Evolutionary conservation across 64 coral and sea anemone species (phyloP).

Genomic region (Hydrozoanthus tunicans): DNA sequence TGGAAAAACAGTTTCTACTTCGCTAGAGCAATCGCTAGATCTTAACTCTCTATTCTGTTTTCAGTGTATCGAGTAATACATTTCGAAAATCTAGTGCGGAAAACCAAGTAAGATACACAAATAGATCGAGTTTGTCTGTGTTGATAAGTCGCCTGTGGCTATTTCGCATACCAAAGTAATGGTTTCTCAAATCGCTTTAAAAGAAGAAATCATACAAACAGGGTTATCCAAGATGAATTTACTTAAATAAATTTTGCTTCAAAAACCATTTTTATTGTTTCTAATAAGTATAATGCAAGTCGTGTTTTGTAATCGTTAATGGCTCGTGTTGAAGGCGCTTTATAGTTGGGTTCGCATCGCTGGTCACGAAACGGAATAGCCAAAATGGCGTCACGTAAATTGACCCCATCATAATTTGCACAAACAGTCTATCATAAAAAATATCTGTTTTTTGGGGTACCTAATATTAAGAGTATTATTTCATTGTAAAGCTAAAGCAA

Average conservation of each 20-base stretch:
- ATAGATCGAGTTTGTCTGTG: not conserved
- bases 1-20: not conserved
- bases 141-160: not conserved
- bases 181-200: not conserved
- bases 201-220: not conserved
- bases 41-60: not conserved
- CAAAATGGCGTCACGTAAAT: not conserved
- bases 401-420: not conserved
- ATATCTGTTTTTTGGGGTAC: too few species aligned
- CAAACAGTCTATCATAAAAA: too few species aligned
- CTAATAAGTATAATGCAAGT: not conserved
- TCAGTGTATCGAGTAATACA: not conserved
- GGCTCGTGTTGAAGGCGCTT: not conserved
- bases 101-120: not conserved
- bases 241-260: not conserved
- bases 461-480: too few species aligned
- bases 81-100: not conserved
- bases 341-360: not conserved
- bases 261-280: not conserved
- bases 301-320: not conserved
- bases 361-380: not conserved
- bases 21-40: too few species aligned
- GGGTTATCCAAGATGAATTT: not conserved
- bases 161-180: slow-evolving; percentile 45
- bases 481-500: too few species aligned